Percentiles rank a stretch among this genome's conserved stretches.
These are phyloP conservation scores for Scolanthus callimorphus DNA, from an alignment of 92 coral and sea anemone species.

Conservation along the genomic window DNA sequence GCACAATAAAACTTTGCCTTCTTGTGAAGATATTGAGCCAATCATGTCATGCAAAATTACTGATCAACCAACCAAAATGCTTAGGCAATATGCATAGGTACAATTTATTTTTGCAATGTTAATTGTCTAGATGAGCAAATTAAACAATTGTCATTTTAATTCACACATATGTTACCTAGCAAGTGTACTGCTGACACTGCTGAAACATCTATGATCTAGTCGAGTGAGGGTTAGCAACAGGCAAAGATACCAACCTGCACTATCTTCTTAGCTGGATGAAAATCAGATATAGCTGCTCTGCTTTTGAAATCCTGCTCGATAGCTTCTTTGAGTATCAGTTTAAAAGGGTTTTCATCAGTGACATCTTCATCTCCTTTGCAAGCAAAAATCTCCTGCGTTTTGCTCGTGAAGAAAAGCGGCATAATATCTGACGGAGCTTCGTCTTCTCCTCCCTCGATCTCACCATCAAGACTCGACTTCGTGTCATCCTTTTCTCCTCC, in stretches of 20 bases:
- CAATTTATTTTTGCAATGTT: too few species aligned
- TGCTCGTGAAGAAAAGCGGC: slow-evolving; percentile 97
- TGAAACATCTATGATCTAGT: too few species aligned
- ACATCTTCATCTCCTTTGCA: slow-evolving; percentile 99
- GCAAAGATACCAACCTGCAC: slow-evolving; percentile 84
- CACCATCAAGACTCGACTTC: slow-evolving; percentile 28
- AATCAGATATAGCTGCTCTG: slow-evolving; percentile 98
- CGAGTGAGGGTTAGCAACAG: too few species aligned
- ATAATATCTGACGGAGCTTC: slow-evolving; percentile 77
- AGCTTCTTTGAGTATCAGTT: slow-evolving; percentile 74
- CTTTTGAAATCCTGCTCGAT: slow-evolving; percentile 86
- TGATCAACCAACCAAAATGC: too few species aligned
- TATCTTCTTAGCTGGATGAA: slow-evolving; percentile 90
- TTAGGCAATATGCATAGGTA: too few species aligned
- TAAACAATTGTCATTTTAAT: too few species aligned
- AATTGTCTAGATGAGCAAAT: too few species aligned
- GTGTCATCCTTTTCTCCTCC: slow-evolving; percentile 67
- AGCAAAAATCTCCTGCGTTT: slow-evolving; percentile 95
- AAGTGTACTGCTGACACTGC: too few species aligned
- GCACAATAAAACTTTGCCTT: too few species aligned
- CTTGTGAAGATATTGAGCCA: too few species aligned
- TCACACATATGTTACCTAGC: too few species aligned
- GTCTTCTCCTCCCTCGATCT: slow-evolving; percentile 70
- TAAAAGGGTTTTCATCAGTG: slow-evolving; percentile 88
- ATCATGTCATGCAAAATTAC: too few species aligned